Percentiles rank a stretch among this genome's conserved stretches.
phyloP scores from a whole-genome alignment of 2,797 vertebrate species.

The Meda fulgida region DNA sequence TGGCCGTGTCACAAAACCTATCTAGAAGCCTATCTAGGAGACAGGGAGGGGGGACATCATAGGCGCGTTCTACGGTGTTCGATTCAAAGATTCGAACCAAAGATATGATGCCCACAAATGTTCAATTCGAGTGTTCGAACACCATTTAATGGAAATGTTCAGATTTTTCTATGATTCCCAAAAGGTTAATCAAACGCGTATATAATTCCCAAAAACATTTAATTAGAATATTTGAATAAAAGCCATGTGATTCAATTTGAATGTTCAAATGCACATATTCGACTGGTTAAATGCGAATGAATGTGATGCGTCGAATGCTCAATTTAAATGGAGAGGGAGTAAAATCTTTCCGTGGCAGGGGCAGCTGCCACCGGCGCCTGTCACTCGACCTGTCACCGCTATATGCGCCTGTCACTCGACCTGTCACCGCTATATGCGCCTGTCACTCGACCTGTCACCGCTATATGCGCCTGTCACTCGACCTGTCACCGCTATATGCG shows the following conservation, averaged over 20 bases:
- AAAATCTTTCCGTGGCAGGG: too few relatives aligned
- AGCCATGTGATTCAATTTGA: not conserved
- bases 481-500: too few relatives aligned
- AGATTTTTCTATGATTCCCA: too few relatives aligned
- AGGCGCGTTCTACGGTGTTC: not conserved
- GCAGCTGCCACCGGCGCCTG: too few relatives aligned
- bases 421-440: too few relatives aligned
- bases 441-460: too few relatives aligned
- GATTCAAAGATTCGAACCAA: not conserved
- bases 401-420: too few relatives aligned
- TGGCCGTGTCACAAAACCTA: conserved; percentile 13
- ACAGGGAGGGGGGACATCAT: not conserved
- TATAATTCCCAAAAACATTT: not conserved
- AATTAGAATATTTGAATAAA: too few relatives aligned
- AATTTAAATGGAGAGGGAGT: too few relatives aligned
- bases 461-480: too few relatives aligned
- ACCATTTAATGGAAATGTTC: not conserved
- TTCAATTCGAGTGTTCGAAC: not conserved
- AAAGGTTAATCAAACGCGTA: not conserved
- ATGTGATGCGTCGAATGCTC: not conserved
- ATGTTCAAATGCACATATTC: not conserved
- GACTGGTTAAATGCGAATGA: fast-evolving
- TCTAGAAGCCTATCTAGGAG: conserved; percentile 4
- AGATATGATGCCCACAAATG: not conserved
- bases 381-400: too few relatives aligned